Evolutionary conservation across 2,888 invertebrate genomes (phyloP), one percentile per base, ranked within the genome.

Genomic region (Zelleria hepariella): DNA sequence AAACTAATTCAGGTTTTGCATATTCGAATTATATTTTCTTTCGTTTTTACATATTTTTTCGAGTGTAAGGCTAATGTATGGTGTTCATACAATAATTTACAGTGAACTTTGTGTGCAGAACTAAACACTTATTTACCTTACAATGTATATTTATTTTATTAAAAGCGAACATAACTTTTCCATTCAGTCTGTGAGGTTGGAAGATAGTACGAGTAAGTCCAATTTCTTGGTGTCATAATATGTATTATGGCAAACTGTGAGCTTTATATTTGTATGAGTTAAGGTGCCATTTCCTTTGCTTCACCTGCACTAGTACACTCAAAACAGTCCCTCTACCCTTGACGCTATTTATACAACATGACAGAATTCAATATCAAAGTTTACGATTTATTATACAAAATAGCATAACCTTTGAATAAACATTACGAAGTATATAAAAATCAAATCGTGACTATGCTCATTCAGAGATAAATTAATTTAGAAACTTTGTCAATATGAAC

Each of bases 101-200:
- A 54, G 54, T 54, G 26, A 25, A 23, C 21, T 51, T 23, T n/a
- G 23, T 23, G 24, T 18, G 24, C 26, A 24, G n/a, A 54, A 54
- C 26, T 54, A 26, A 54, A 54, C 54, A 54, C 24, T 18, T 10
- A 54, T 54, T 54, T 54, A 18, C 54, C 26, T 54, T 58, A 66
- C 66, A 66, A 1, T 32, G 32, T 3, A 1, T 42, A 3, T 10
- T 26, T 4, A 26, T 5, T 5, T 7, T 42, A 15, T 42, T 5
- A 42, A 15, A 42, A 42, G 32, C 32, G 32, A 42, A 42, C 10
- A 15, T 15, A 42, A 42, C 10, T 42, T 42, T 15, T 42, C 4
- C 15, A 10, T 15, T 80, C 80, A 82, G 81, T 81, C 80, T 75
- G 78, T 63, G 67, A 65, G 68, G 71, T 70, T 69, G 78, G 77